These are phyloP conservation scores for Eubasilissa splendida DNA, from an alignment of 2,888 invertebrate species.

Conservation along the genomic window DNA sequence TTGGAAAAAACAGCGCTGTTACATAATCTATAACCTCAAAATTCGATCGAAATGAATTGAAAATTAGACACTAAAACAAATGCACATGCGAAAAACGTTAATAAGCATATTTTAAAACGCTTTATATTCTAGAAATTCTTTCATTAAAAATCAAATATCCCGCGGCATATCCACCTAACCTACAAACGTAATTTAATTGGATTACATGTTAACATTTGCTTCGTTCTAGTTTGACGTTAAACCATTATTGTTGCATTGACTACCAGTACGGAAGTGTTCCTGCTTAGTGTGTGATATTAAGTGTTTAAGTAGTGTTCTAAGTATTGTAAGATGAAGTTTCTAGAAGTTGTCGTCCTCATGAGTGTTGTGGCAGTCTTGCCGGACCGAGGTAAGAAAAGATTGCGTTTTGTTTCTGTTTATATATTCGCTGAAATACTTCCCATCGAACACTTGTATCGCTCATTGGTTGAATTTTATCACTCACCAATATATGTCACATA, in stretches of 20 bases:
- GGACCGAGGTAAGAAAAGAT: constrained; percentile 19
- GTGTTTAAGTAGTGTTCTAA: not conserved
- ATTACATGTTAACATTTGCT: not conserved
- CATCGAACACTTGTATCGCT: too few relatives aligned
- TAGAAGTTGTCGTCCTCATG: constrained; percentile 9
- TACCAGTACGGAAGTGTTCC: not conserved
- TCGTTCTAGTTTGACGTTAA: not conserved
- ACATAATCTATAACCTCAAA: constrained; percentile 41
- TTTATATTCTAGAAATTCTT: too few relatives aligned
- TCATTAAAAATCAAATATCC: too few relatives aligned
- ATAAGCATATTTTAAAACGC: too few relatives aligned
- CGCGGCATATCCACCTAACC: constrained; percentile 4
- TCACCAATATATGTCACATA: too few relatives aligned
- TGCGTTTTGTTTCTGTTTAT: too few relatives aligned
- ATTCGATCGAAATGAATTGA: not conserved
- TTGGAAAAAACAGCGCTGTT: not conserved
- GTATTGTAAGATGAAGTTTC: constrained; percentile 21
- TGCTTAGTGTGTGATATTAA: constrained; percentile 10
- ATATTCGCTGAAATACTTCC: too few relatives aligned
- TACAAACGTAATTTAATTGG: constrained; percentile 21
- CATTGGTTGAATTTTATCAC: too few relatives aligned
- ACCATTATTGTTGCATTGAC: not conserved
- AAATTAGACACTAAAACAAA: not conserved
- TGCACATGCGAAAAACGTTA: too few relatives aligned
- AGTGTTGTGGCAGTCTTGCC: constrained; percentile 14